Conservation (phyloP, 2,888 invertebrate genomes). For the Dimorphilus gyrociliatus region DNA sequence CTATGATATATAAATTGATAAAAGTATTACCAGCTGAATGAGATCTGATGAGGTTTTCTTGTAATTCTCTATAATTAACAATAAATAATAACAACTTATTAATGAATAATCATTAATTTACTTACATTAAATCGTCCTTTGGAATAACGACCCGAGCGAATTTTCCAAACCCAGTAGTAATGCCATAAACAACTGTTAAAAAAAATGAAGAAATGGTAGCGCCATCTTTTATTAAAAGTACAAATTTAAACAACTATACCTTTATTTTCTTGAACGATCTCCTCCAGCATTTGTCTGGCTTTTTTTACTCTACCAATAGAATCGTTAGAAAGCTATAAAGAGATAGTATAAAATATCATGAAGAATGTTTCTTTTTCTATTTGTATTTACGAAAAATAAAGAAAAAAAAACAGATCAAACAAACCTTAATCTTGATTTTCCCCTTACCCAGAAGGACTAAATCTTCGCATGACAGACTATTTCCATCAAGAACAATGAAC, state of each 20-base stretch:
- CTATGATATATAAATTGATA: not conserved
- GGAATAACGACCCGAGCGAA: slow-evolving; percentile 46
- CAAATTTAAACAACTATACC: slow-evolving; percentile 39
- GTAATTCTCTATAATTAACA: slow-evolving; percentile 41
- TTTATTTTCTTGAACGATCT: slow-evolving; percentile 45
- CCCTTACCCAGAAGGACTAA: slow-evolving; percentile 45
- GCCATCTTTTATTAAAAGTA: no score
- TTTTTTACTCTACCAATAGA: slow-evolving; percentile 42
- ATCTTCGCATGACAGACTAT: slow-evolving; percentile 44
- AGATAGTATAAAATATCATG: not conserved
- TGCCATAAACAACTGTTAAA: slow-evolving; percentile 44
- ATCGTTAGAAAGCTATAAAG: slow-evolving; percentile 41
- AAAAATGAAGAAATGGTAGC: slow-evolving; percentile 3
- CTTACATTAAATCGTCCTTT: slow-evolving; percentile 45
- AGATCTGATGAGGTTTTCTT: slow-evolving; percentile 49
- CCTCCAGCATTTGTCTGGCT: slow-evolving; percentile 44
- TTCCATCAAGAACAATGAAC: slow-evolving; percentile 45
- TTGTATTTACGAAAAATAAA: slow-evolving; percentile 1
- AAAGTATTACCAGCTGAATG: slow-evolving; percentile 42
- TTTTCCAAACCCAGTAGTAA: slow-evolving; percentile 53
- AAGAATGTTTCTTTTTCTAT: not conserved
- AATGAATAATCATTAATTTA: slow-evolving; percentile 2
- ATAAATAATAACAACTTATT: slow-evolving; percentile 1
- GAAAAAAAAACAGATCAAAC: slow-evolving; percentile 3
- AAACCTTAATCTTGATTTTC: slow-evolving; percentile 43